Base-by-base conservation (phyloP, 2,113 vertebrate genomes). In the Suncus etruscus region DNA sequence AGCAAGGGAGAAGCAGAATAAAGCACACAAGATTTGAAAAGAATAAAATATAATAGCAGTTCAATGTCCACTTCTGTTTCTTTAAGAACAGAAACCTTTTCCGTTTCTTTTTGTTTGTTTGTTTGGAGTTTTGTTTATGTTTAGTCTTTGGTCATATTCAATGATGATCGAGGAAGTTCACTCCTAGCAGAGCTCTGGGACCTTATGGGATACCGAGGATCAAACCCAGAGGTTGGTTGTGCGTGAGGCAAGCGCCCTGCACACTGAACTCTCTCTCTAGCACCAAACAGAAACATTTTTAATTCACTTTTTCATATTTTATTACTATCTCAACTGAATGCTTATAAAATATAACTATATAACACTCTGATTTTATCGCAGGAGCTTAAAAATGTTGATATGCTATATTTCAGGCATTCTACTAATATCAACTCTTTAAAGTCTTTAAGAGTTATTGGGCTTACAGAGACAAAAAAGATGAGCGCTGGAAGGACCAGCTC, bases 331-430 rank as follows among this genome's bases (percentile, higher is more conserved):
- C 16, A 76, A 83, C 12, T 82, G 54, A 47, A 78, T 82, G 85
- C 8, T 75, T 83, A 63, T 31, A 74, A 74, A 86, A 89, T n/a
- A 65, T 70, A 80, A 22, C 31, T 25, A 73, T 61, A 8, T 9
- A 69, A 50, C 4, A 83, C 22, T 90, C 74, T 51, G 27, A 81
- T 85, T 85, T 82, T 51, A 83, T 5, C 15, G 58, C 6, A 65
- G 45, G 51, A 72, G 47, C 47, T 94, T 82, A 88, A 85, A 47
- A 87, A 72, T 11, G 39, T 31, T 76, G 65, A 4, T 39, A 48
- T 31, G 10, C 14, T 70, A 2, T 70, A n/a, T 65, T 39, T 39
- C 39, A 39, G 61, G 22, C n/a, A 85, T 45, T 75, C 9, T 47
- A 10, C 31, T 87, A 80, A 63, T 31, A 68, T 50, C 15, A 73